phyloP scores from a whole-genome alignment of 2,113 vertebrate genomes.

The Eurypyga helias region DNA sequence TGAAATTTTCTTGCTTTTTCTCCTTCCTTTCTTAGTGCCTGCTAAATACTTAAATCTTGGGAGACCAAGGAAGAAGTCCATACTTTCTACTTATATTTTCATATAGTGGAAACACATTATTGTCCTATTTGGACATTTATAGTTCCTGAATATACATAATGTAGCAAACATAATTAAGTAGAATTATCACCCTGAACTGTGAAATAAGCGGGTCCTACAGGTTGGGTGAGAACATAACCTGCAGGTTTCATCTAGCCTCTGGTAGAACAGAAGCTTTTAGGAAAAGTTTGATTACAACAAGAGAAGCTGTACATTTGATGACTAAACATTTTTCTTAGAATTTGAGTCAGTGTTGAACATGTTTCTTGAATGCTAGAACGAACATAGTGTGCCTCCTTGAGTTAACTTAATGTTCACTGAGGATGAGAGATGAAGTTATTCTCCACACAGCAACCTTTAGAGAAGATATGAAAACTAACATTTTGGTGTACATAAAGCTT shows the following conservation, averaged over 20 bases:
- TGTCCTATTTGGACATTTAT: neutral
- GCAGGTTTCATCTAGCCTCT: neutral
- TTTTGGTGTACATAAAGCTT: neutral
- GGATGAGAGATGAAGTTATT: neutral
- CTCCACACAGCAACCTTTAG: neutral
- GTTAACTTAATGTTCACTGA: neutral
- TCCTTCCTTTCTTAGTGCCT: neutral
- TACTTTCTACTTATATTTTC: neutral
- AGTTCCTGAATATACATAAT: neutral
- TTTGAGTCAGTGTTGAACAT: neutral
- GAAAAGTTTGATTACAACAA: neutral
- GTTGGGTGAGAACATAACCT: neutral
- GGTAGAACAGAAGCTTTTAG: neutral
- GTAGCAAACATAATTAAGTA: neutral
- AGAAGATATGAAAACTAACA: neutral
- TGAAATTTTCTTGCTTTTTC: neutral
- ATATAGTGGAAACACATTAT: neutral
- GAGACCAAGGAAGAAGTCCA: neutral
- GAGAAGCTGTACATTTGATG: neutral
- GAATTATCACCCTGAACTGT: neutral
- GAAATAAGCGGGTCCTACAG: neutral
- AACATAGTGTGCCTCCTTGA: accelerated
- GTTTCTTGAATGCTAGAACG: neutral
- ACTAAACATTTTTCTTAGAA: neutral
- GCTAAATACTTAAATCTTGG: neutral